Conservation (phyloP, 2,888 invertebrate genomes). For the Drosophila paracracens region DNA sequence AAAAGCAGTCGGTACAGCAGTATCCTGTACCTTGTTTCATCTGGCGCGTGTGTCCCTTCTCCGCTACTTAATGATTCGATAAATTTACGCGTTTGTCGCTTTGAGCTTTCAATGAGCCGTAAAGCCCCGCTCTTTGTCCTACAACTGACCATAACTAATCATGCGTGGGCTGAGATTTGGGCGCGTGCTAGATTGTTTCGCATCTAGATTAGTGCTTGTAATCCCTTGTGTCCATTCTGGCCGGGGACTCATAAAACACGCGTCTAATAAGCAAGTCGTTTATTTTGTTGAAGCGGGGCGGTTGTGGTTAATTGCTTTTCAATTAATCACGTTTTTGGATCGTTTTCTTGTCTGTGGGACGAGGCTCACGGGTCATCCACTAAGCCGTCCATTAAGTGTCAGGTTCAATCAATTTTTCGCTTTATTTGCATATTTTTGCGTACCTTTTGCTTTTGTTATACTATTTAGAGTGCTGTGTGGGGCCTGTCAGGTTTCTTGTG, state of each 20-base stretch:
- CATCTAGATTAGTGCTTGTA: constrained; percentile 54
- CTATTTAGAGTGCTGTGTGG: background rate
- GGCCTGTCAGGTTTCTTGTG: background rate
- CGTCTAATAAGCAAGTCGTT: constrained; percentile 30
- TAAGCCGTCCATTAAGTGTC: constrained; percentile 47
- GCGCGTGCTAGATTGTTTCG: constrained; percentile 35
- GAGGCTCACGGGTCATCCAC: constrained; percentile 25
- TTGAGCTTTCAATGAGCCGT: constrained; percentile 65
- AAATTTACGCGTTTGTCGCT: constrained; percentile 66
- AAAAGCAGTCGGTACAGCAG: constrained; percentile 8
- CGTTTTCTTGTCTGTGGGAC: background rate
- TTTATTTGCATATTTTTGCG: constrained; percentile 41
- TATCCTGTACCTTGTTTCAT: constrained; percentile 44
- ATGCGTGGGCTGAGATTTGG: constrained; percentile 49
- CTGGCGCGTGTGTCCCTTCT: constrained; percentile 34
- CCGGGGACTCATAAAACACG: constrained; percentile 21
- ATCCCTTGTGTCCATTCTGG: constrained; percentile 52
- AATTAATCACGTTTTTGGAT: constrained; percentile 55
- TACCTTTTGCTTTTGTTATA: background rate
- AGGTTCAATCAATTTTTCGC: constrained; percentile 38
- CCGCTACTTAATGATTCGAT: constrained; percentile 71
- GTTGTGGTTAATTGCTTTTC: constrained; percentile 64
- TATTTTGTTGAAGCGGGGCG: background rate
- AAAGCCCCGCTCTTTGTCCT: background rate
- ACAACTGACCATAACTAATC: constrained; percentile 64